These are phyloP conservation scores for Phainopepla nitens DNA, from an alignment of 2,113 vertebrate genomes.

Conservation along the genomic window DNA sequence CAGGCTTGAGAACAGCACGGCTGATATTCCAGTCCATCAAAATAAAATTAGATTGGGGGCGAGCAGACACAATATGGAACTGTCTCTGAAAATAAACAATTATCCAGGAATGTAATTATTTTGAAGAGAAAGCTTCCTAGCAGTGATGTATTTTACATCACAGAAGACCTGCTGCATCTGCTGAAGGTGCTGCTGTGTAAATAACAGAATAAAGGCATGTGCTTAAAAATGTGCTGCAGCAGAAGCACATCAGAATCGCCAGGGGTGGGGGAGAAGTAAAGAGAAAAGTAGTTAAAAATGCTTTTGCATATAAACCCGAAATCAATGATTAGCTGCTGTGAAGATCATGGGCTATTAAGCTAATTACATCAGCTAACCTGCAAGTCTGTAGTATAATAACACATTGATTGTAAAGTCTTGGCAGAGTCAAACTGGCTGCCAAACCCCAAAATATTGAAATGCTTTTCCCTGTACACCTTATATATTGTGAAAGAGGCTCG, in stretches of 20 bases:
- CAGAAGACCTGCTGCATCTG: not conserved
- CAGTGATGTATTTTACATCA: not conserved
- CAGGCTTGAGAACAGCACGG: not conserved
- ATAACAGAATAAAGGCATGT: not conserved
- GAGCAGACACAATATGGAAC: slow-evolving; percentile 38
- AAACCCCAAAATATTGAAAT: not conserved
- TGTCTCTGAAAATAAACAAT: slow-evolving; percentile 48
- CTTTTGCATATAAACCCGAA: not conserved
- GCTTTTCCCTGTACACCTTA: not conserved
- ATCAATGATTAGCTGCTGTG: not conserved
- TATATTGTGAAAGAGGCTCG: not conserved
- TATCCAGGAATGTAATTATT: slow-evolving; percentile 31
- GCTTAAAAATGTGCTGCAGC: not conserved
- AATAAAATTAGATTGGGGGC: slow-evolving; percentile 52
- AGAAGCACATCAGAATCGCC: not conserved
- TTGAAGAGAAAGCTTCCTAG: slow-evolving; percentile 10
- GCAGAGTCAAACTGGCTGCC: not conserved
- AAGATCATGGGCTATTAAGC: not conserved
- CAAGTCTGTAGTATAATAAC: not conserved
- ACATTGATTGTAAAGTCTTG: not conserved
- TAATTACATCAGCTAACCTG: not conserved
- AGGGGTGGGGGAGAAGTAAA: not conserved
- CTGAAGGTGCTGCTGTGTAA: not conserved
- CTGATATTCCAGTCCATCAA: slow-evolving; percentile 56
- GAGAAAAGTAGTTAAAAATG: not conserved